A percentile compares a stretch with the other conserved stretches of the same genome.
These are phyloP conservation scores for Hippocampus barbouri DNA, from an alignment of 2,113 vertebrate species.

Conservation along the genomic window DNA sequence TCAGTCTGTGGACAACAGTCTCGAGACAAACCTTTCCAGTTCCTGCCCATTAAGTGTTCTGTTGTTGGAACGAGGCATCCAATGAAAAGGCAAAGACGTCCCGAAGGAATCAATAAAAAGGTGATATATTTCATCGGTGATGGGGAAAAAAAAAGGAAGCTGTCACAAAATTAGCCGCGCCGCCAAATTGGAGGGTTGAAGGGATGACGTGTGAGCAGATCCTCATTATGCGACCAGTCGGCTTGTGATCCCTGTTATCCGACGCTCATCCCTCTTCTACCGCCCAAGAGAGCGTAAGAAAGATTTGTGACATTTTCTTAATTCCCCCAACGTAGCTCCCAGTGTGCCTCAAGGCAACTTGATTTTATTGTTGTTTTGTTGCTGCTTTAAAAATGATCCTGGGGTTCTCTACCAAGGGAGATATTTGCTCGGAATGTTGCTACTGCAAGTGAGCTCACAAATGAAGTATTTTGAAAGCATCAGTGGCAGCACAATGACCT, in stretches of 20 bases:
- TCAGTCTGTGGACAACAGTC: background rate
- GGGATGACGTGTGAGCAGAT: conserved; percentile 36
- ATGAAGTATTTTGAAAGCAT: background rate
- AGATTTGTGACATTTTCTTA: conserved; percentile 46
- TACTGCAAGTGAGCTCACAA: background rate
- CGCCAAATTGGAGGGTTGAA: conserved; percentile 14
- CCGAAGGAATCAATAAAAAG: conserved; percentile 2
- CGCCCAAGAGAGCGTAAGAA: conserved; percentile 33
- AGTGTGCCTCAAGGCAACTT: conserved; percentile 32
- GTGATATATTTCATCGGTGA: background rate
- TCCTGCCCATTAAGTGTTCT: background rate
- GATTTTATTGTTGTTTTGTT: conserved; percentile 21
- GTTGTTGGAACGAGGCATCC: conserved; percentile 13
- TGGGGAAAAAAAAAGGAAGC: background rate
- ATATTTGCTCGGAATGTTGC: background rate
- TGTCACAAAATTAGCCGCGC: conserved; percentile 13
- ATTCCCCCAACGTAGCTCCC: conserved; percentile 39
- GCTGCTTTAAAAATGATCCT: conserved; percentile 26
- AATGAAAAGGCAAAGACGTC: conserved; percentile 12
- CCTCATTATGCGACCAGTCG: conserved; percentile 40
- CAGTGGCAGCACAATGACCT: background rate
- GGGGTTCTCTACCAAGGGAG: conserved; percentile 13
- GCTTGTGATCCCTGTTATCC: conserved; percentile 40
- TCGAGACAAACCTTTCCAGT: background rate
- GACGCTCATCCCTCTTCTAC: conserved; percentile 43